Conservation (phyloP, 2,888 invertebrate genomes). For the Meghimatium bilineatum region DNA sequence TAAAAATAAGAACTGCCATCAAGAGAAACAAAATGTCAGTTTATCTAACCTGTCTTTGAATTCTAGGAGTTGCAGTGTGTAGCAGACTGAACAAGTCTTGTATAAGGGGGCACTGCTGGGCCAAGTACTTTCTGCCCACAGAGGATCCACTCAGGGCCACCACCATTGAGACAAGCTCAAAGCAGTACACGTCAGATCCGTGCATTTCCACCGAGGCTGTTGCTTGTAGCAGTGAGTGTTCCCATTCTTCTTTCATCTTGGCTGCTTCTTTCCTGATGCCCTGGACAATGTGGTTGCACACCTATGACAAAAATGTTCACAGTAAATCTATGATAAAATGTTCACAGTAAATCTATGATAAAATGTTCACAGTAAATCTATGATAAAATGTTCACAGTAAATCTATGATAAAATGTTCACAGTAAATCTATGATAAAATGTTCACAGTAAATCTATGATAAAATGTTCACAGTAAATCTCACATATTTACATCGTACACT, state of each 20-base stretch:
- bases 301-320: constrained; percentile 78
- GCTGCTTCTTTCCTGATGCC: constrained; percentile 93
- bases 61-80: constrained; percentile 95
- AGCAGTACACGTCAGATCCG: constrained; percentile 91
- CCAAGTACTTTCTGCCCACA: constrained; percentile 91
- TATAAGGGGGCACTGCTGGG: constrained; percentile 90
- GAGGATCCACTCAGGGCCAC: constrained; percentile 93
- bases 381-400: neutral
- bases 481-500: neutral
- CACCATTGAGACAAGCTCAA: constrained; percentile 97
- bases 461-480: no score
- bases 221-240: constrained; percentile 76
- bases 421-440: neutral
- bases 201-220: constrained; percentile 17
- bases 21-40: neutral
- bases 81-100: constrained; percentile 90
- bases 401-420: neutral
- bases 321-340: neutral
- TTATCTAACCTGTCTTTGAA: constrained; percentile 88
- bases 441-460: neutral
- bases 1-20: no score
- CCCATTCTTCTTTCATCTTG: constrained; percentile 94
- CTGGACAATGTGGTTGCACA: constrained; percentile 84
- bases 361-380: no score
- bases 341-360: neutral